Percentiles rank a stretch among this genome's conserved stretches.
phyloP scores from a whole-genome alignment of 2,113 vertebrate genomes.

The Cisticola juncidis region DNA sequence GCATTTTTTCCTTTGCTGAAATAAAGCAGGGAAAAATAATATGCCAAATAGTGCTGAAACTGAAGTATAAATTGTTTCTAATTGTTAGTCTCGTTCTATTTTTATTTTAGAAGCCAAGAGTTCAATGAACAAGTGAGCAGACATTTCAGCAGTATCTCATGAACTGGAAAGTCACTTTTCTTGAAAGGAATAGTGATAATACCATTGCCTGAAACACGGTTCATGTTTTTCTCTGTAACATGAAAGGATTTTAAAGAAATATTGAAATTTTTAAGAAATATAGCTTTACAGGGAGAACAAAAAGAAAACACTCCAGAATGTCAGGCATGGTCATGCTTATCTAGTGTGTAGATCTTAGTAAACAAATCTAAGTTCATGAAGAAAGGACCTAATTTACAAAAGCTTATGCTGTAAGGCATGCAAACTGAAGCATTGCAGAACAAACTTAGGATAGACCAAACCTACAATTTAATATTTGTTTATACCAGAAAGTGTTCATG shows the following conservation, averaged over 20 bases:
- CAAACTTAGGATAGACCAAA: not conserved
- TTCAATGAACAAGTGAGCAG: not conserved
- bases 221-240: not conserved
- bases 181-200: not conserved
- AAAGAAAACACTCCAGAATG: not conserved
- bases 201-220: not conserved
- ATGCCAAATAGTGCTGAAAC: not conserved
- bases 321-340: not conserved
- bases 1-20: not conserved
- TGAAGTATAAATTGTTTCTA: not conserved
- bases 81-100: not conserved
- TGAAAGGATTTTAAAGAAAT: not conserved
- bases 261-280: not conserved
- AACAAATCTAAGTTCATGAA: not conserved
- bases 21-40: not conserved
- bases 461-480: not conserved
- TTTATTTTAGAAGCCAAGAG: not conserved
- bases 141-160: not conserved
- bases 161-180: not conserved
- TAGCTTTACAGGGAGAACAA: not conserved
- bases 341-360: not conserved
- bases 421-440: not conserved
- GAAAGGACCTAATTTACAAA: not conserved
- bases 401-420: fast-evolving
- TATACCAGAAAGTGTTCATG: not conserved